These are phyloP conservation scores for Nematopogon swammerdamellus DNA, from an alignment of 2,888 invertebrate genomes.

Conservation along the genomic window DNA sequence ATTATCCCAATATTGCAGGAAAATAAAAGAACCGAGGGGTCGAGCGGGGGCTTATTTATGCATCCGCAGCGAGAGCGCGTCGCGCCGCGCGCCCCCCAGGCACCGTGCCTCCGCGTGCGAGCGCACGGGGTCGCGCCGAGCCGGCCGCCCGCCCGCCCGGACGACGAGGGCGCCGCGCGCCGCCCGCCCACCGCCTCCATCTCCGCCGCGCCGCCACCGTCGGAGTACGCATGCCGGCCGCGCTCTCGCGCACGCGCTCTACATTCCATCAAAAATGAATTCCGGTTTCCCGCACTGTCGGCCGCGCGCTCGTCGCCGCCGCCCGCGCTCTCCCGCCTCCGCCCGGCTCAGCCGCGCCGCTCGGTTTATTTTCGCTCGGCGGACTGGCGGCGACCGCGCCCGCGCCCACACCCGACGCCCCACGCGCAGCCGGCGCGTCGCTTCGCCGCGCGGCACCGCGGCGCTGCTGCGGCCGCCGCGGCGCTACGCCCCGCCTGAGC, in stretches of 20 bases:
- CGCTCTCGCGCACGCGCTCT: constrained; percentile 34
- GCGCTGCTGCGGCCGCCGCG: neutral
- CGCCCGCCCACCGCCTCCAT: no score
- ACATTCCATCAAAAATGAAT: constrained; percentile 36
- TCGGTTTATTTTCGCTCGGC: constrained; percentile 19
- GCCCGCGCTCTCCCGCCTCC: constrained; percentile 17
- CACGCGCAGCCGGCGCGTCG: constrained; percentile 13
- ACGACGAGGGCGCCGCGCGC: constrained; percentile 16
- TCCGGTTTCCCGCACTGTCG: constrained; percentile 40
- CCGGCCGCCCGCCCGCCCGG: constrained; percentile 18
- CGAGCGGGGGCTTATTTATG: neutral
- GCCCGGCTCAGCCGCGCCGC: no score
- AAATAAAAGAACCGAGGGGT: neutral
- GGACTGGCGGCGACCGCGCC: constrained; percentile 22
- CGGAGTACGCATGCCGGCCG: neutral
- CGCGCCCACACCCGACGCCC: constrained; percentile 40
- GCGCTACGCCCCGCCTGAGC: no score
- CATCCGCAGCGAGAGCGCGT: constrained; percentile 24
- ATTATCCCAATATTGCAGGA: neutral
- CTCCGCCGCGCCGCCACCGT: no score
- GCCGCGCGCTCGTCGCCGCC: constrained; percentile 34
- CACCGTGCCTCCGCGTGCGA: neutral
- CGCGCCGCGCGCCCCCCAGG: constrained; percentile 7
- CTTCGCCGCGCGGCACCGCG: neutral
- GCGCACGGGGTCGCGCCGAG: neutral